A percentile compares a stretch with the other conserved stretches of the same genome.
Conservation (phyloP, 2,797 vertebrate species). For the Rhodeus uyekii region DNA sequence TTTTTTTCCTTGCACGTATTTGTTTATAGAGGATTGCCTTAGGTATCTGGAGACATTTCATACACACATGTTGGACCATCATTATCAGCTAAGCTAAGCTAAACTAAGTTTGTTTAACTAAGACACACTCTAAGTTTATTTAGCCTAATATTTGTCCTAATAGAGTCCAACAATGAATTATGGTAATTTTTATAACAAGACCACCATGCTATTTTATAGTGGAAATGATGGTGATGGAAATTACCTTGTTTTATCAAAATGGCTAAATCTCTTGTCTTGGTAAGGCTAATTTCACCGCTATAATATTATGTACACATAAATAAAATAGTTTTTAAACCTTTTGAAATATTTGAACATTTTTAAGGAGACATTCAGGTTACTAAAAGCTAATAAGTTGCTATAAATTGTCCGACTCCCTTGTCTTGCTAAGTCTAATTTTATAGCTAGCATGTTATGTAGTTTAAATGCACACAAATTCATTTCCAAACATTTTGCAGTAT, state of each 20-base stretch:
- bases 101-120: slow-evolving; percentile 23
- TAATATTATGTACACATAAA: too few species aligned
- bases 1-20: background rate
- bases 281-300: background rate
- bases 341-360: too few species aligned
- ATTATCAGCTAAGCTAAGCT: slow-evolving; percentile 8
- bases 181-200: background rate
- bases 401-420: background rate
- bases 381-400: too few species aligned
- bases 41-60: slow-evolving; percentile 13
- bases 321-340: background rate
- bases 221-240: background rate
- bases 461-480: background rate
- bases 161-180: background rate
- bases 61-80: background rate
- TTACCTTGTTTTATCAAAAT: background rate
- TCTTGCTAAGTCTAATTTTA: background rate
- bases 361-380: too few species aligned
- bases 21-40: slow-evolving; percentile 3
- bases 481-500: background rate
- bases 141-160: background rate
- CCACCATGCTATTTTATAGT: background rate
- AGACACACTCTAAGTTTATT: background rate
- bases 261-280: background rate
- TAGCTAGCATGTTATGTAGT: background rate